phyloP scores from a whole-genome alignment of 2,888 invertebrate species.

The Choreutis nemorana region DNA sequence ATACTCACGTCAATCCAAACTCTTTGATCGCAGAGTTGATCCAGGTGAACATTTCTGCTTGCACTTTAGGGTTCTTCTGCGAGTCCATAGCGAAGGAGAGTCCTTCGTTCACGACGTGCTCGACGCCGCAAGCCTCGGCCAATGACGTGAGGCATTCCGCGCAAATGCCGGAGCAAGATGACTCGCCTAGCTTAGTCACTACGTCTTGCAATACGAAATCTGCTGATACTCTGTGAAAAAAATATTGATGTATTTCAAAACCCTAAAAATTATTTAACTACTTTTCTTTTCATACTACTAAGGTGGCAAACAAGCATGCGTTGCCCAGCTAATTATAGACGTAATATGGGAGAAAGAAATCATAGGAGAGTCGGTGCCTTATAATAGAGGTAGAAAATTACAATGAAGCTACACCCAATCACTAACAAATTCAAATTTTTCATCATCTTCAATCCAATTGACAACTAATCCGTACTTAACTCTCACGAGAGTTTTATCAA shows the following conservation, averaged over 20 bases:
- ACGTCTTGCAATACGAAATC: slow-evolving; percentile 81
- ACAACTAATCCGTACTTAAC: too few relatives aligned
- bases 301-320: too few relatives aligned
- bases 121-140: slow-evolving; percentile 80
- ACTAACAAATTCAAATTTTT: too few relatives aligned
- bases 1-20: slow-evolving; percentile 83
- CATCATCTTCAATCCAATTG: too few relatives aligned
- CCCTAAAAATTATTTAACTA: too few relatives aligned
- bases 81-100: slow-evolving; percentile 77
- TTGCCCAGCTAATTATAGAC: too few relatives aligned
- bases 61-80: slow-evolving; percentile 92
- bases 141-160: slow-evolving; percentile 78
- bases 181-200: slow-evolving; percentile 85
- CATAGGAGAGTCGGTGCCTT: too few relatives aligned
- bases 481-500: background rate
- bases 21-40: slow-evolving; percentile 79
- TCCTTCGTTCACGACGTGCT: slow-evolving; percentile 76
- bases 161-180: slow-evolving; percentile 75
- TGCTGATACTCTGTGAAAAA: slow-evolving; percentile 69
- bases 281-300: too few relatives aligned
- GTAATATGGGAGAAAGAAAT: too few relatives aligned
- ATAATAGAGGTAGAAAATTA: too few relatives aligned
- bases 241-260: background rate
- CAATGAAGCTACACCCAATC: too few relatives aligned
- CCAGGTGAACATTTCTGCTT: slow-evolving; percentile 86